Base-by-base conservation (phyloP, 2,113 vertebrate genomes). In the Zonotrichia leucophrys region DNA sequence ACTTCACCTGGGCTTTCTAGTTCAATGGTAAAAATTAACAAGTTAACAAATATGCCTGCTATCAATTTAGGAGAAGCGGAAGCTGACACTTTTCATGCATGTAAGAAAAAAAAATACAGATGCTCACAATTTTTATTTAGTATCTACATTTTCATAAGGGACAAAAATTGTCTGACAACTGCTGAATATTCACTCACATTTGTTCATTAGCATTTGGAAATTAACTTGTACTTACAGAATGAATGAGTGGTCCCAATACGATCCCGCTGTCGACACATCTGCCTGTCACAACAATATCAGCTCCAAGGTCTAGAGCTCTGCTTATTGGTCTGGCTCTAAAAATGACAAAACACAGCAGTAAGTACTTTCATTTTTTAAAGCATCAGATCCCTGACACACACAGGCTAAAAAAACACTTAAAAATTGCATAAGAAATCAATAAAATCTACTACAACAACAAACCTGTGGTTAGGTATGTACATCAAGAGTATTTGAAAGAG, bases 241-340 rank as follows among this genome's bases (percentile, higher is more conserved):
- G 99, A 97, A 99, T 98, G 50, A 99, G 98, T 3, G 98, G 98
- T 58, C 98, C 99, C 67, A 99, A 96, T 7, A 98, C 98, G 52
- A 99, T 82, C 7, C 98, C 98, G 10, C 99, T 99, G 97, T 99
- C 98, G 92, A 99, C 98, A 7, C 98, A 99, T 70, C 98, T 97
- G 12, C 98, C 98, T 0, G 98, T 99, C 46, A 99, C 97, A 72
- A 99, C 98, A 52, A 99, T 95, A 86, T 99, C 98, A 0, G 98
- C 99, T 17, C 98, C 98, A 7, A 98, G 98, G 55, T 99, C 98
- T 88, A 99, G 96, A 92, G 98, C 98, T 33, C 98, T 98, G 82
- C 98, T 98, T 78, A 99, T 98, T 6, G 98, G 98, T 67, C 92
- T 92, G 21, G 98, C 98, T 0, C 99, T 99, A 89, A 72, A 80